Evolutionary conservation across 2,797 vertebrate species (phyloP).

Genomic region (Siniperca scherzeri): DNA sequence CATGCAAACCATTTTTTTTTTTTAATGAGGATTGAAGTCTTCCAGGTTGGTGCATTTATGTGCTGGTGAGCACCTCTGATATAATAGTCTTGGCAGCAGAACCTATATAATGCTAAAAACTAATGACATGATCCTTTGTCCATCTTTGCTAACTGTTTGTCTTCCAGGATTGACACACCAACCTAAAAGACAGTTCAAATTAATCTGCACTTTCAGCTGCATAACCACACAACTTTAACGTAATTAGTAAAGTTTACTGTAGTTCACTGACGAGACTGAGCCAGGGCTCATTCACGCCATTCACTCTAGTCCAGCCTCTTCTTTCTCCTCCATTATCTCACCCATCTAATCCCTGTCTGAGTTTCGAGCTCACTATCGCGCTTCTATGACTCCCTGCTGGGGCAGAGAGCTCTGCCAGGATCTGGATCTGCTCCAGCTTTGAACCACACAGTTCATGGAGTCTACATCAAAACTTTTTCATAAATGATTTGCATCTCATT

Average conservation of each 20-base stretch:
- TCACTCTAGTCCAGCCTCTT: neutral
- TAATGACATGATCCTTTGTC: neutral
- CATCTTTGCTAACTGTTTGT: neutral
- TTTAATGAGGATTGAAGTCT: neutral
- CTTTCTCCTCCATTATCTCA: neutral
- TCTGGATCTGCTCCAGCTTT: neutral
- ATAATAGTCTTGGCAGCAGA: neutral
- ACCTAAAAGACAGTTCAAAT: neutral
- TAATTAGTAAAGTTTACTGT: neutral
- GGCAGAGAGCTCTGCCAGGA: neutral
- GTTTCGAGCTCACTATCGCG: neutral
- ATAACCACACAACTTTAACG: neutral
- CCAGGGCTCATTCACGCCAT: neutral
- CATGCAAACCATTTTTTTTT: neutral
- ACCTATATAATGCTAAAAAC: neutral
- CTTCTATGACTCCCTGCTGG: constrained; percentile 8
- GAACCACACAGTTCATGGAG: neutral
- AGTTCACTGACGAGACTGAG: neutral
- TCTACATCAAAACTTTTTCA: neutral
- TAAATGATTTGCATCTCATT: neutral
- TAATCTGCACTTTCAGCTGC: neutral
- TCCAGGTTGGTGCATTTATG: neutral
- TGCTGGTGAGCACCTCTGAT: neutral
- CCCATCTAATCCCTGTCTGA: neutral
- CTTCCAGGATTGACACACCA: neutral